These are phyloP conservation scores for Porites australiensis DNA, from an alignment of 64 coral and sea anemone genomes.

Conservation along the genomic window DNA sequence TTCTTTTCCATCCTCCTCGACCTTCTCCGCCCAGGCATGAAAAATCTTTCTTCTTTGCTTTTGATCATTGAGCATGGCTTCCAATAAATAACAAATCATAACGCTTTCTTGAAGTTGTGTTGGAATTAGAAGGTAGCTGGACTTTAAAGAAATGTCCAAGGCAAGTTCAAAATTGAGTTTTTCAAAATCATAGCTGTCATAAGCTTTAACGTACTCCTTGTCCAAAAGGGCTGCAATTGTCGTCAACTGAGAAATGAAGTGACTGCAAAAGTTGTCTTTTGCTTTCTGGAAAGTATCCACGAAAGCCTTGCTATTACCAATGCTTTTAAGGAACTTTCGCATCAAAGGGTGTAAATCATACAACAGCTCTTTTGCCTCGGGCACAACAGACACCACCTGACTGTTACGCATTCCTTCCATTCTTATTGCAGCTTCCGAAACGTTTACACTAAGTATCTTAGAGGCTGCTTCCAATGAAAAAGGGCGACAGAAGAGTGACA, in stretches of 20 bases:
- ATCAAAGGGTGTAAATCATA: slow-evolving; percentile 37
- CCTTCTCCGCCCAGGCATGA: slow-evolving; percentile 25
- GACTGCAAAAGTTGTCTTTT: slow-evolving; percentile 5
- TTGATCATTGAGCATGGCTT: slow-evolving; percentile 15
- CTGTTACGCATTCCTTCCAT: slow-evolving; percentile 13
- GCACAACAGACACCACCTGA: background rate
- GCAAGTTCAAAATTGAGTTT: slow-evolving; percentile 60
- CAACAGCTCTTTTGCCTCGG: background rate
- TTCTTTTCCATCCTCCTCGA: slow-evolving; percentile 19
- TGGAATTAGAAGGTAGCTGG: slow-evolving; percentile 25
- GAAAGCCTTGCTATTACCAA: slow-evolving; percentile 7
- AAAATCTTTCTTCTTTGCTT: slow-evolving; percentile 34
- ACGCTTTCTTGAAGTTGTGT: slow-evolving; percentile 20
- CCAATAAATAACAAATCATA: slow-evolving; percentile 28
- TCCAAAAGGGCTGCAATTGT: slow-evolving; percentile 29
- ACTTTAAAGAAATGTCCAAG: slow-evolving; percentile 63
- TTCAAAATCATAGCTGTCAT: slow-evolving; percentile 28
- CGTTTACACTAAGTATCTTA: background rate
- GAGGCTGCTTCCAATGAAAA: slow-evolving; percentile 27
- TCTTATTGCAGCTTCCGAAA: slow-evolving; percentile 18
- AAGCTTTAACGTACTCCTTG: slow-evolving; percentile 39
- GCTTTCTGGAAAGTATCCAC: slow-evolving; percentile 7
- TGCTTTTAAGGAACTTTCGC: background rate
- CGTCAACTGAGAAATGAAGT: slow-evolving; percentile 35
- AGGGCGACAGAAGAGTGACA: slow-evolving; percentile 27